These are phyloP conservation scores for Lydus trimaculatus DNA, from an alignment of 2,888 invertebrate genomes.

Conservation along the genomic window DNA sequence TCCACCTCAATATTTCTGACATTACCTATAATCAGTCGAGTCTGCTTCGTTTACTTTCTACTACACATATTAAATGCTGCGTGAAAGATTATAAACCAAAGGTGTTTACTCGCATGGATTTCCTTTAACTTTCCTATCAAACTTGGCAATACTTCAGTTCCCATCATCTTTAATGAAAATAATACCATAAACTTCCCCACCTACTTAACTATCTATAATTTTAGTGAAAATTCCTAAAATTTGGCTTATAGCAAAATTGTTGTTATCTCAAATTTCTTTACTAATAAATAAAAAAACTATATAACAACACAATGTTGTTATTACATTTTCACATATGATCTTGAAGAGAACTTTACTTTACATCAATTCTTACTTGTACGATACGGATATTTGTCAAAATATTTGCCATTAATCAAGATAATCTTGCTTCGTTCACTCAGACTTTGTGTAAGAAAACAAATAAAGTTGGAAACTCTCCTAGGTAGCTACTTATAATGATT, in stretches of 20 bases:
- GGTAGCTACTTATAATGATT: constrained; percentile 58
- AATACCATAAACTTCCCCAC: neutral
- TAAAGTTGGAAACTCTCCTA: constrained; percentile 53
- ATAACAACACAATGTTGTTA: neutral
- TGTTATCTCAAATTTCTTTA: neutral
- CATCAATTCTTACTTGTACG: constrained; percentile 29
- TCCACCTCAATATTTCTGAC: neutral
- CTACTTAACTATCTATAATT: neutral
- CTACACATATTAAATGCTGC: constrained; percentile 53
- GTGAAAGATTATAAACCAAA: constrained; percentile 58
- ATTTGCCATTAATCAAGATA: constrained; percentile 61
- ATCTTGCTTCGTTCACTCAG: constrained; percentile 54
- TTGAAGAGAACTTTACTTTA: constrained; percentile 6
- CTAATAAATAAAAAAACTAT: no score
- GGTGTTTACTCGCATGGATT: constrained; percentile 58
- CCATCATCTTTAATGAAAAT: constrained; percentile 19
- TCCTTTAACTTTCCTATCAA: constrained; percentile 56
- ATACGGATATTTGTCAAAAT: constrained; percentile 58
- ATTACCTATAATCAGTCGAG: constrained; percentile 15
- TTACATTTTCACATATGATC: neutral
- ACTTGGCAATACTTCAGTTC: constrained; percentile 51
- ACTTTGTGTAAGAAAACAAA: constrained; percentile 56
- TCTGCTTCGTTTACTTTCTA: constrained; percentile 55
- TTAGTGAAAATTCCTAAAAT: neutral
- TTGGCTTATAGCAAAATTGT: neutral